Conservation (phyloP, 2,113 vertebrate species). For the Rhagologus leucostigma region DNA sequence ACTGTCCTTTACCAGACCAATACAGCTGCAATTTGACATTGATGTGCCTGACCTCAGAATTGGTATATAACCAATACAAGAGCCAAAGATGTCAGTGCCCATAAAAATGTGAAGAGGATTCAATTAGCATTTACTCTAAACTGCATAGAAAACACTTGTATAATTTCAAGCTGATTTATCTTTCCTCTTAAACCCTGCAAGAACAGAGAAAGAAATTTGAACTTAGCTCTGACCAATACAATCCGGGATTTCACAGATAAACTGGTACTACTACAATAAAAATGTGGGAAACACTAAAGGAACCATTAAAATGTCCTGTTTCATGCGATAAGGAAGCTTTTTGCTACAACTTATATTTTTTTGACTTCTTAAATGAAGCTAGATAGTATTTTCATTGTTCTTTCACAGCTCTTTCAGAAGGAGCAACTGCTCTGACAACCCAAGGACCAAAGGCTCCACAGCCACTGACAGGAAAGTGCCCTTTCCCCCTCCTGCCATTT, state of each 20-base stretch:
- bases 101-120: neutral
- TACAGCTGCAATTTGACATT: neutral
- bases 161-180: neutral
- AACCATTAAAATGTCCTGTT: neutral
- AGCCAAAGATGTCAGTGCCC: neutral
- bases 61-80: neutral
- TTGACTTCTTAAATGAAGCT: neutral
- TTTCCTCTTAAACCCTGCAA: neutral
- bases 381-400: neutral
- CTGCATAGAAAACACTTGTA: neutral
- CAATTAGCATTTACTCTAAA: neutral
- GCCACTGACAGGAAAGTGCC: conserved; percentile 57
- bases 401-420: neutral
- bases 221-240: neutral
- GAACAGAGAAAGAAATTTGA: neutral
- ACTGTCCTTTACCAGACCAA: neutral
- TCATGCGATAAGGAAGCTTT: neutral
- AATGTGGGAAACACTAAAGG: neutral
- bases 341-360: neutral
- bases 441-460: neutral
- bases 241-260: neutral
- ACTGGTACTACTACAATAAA: neutral
- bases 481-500: conserved; percentile 63
- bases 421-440: neutral
- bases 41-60: neutral